Conservation (phyloP, 1,140 invertebrate species). For the Diorhabda sublineata region DNA sequence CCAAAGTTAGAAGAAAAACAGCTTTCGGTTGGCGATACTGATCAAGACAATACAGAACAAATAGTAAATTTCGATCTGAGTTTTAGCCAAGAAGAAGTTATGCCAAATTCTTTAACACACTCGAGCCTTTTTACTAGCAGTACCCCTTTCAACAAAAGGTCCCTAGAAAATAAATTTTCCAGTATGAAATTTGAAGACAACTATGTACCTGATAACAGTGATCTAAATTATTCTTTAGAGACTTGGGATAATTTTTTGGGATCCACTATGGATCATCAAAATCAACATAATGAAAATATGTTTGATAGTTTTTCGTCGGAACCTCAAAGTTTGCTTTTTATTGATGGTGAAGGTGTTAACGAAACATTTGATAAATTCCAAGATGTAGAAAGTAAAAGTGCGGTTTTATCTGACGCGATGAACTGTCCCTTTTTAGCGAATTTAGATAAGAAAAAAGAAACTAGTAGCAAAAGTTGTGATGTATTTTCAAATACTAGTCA, state of each 20-base stretch:
- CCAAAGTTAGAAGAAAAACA: too few relatives aligned
- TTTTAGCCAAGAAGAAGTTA: constrained; percentile 33
- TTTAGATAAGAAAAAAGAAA: too few relatives aligned
- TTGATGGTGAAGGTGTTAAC: constrained; percentile 27
- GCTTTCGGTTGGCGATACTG: too few relatives aligned
- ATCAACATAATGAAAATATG: constrained; percentile 30
- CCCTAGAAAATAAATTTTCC: constrained; percentile 19
- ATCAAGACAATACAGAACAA: constrained; percentile 4
- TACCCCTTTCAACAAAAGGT: constrained; percentile 31
- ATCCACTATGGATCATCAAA: constrained; percentile 40
- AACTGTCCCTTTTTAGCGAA: too few relatives aligned
- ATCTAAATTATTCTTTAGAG: constrained; percentile 45
- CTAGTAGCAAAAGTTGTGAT: too few relatives aligned
- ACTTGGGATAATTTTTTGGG: constrained; percentile 48
- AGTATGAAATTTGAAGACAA: constrained; percentile 26
- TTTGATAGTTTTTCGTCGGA: constrained; percentile 45
- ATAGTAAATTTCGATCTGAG: constrained; percentile 37
- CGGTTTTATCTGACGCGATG: too few relatives aligned
- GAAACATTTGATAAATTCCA: constrained; percentile 9
- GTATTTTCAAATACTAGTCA: background rate
- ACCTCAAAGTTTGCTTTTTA: constrained; percentile 42
- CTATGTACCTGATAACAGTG: constrained; percentile 18
- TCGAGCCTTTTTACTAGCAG: constrained; percentile 32
- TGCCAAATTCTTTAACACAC: constrained; percentile 36
- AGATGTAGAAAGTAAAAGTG: too few relatives aligned